Conservation (phyloP, 2,888 invertebrate species). For the Cantharis nigra region DNA sequence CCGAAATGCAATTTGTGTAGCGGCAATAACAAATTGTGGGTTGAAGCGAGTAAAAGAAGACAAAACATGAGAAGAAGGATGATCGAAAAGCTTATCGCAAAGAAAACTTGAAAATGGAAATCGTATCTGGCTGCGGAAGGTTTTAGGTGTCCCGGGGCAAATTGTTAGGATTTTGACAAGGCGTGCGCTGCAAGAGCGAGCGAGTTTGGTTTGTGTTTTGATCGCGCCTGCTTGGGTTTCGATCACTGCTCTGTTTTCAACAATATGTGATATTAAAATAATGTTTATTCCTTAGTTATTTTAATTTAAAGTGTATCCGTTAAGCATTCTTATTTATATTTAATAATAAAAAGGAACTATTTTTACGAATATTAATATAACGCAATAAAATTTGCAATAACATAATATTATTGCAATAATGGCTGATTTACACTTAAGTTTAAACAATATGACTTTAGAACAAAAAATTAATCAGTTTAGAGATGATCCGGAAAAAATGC, state of each 20-base stretch:
- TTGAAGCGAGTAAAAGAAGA: neutral
- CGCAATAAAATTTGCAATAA: conserved; percentile 34
- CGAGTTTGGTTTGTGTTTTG: neutral
- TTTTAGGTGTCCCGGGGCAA: conserved; percentile 24
- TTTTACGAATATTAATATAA: neutral
- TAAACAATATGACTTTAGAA: conserved; percentile 47
- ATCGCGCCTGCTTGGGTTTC: conserved; percentile 11
- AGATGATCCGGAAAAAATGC: conserved; percentile 53
- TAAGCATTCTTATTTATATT: neutral
- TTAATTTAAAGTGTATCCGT: conserved; percentile 7
- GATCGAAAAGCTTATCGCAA: neutral
- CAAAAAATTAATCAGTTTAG: conserved; percentile 51
- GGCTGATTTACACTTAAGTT: conserved; percentile 47
- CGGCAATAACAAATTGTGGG: neutral
- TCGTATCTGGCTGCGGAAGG: conserved; percentile 14
- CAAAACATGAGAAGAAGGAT: neutral
- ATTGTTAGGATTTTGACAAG: conserved; percentile 13
- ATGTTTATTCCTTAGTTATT: conserved; percentile 11
- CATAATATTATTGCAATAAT: conserved; percentile 36
- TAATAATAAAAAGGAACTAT: neutral
- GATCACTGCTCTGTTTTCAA: conserved; percentile 4
- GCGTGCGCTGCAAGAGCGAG: conserved; percentile 9
- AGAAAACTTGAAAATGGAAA: neutral
- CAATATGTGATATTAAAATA: conserved; percentile 22
- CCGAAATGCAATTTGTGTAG: neutral